Base-by-base conservation (phyloP, 2,113 vertebrate genomes). In the Notothenia rossii region DNA sequence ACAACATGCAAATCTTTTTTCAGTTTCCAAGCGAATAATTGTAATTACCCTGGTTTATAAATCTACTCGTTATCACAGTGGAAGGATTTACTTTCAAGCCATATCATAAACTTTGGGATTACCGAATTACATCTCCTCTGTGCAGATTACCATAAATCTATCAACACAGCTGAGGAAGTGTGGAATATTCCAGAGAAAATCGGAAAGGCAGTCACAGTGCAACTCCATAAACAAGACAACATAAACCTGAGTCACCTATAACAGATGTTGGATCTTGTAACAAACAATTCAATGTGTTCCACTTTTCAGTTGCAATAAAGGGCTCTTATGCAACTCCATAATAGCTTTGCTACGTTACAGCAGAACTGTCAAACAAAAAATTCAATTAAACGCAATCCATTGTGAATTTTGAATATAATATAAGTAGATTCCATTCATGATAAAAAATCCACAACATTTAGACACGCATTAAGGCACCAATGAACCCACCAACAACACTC, bases 51-150 rank as follows among this genome's bases (percentile, higher is more conserved):
- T 49, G 51, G n/a, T 84, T 75, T 77, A 67, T 72, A 75, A 84
- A 88, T 69, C 76, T 64, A 48, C 15, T 63, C 45, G 50, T 77
- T 85, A 79, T 84, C 64, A 76, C 56, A 55, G 63, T 22, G 10
- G 29, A 58, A 25, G 53, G 64, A 83, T 82, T 79, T 18, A 62
- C 55, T 53, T 82, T 72, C 61, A 75, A 75, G 56, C 51, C 64
- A 85, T 67, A 63, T 84, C 48, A 82, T 77, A 66, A 76, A 33
- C 69, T 90, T 73, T 69, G 40, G 71, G 77, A 84, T 88, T 73
- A 72, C 61, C 1, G 33, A 29, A 65, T 48, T 68, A 36, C 53
- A 55, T 80, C n/a, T 9, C 60, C 64, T 76, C 63, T 79, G 51
- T 51, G 48, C 77, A 83, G 25, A 86, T 84, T 77, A 72, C 14